Percentiles rank a stretch among this genome's conserved stretches.
These are phyloP conservation scores for Melitaea cinxia DNA, from an alignment of 1,140 invertebrate species.

Conservation along the genomic window DNA sequence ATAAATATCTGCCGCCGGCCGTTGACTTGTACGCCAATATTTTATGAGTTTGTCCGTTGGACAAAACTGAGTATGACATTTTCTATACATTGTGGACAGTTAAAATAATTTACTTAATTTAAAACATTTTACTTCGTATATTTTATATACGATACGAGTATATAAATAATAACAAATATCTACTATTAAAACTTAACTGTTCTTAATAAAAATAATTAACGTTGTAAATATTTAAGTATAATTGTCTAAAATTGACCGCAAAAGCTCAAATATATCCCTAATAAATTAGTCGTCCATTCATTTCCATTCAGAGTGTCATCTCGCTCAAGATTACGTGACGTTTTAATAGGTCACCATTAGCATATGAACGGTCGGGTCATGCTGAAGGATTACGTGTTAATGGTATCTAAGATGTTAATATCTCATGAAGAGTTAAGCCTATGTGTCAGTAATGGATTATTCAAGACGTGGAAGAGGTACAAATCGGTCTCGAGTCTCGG, in stretches of 20 bases:
- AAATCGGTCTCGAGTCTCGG: conserved; percentile 34
- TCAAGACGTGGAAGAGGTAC: conserved; percentile 51
- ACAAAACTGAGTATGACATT: background rate
- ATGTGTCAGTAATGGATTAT: conserved; percentile 61
- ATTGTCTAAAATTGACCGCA: conserved; percentile 5
- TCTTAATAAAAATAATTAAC: too few relatives aligned
- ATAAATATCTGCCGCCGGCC: conserved; percentile 44
- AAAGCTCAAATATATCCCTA: conserved; percentile 20
- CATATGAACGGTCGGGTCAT: conserved; percentile 62
- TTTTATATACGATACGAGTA: too few relatives aligned
- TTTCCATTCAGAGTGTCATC: conserved; percentile 58
- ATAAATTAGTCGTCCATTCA: conserved; percentile 54
- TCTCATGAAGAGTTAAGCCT: conserved; percentile 64
- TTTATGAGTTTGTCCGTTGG: conserved; percentile 32
- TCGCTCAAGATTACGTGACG: conserved; percentile 55
- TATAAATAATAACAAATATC: too few relatives aligned
- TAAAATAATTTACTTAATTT: background rate
- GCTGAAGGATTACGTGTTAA: conserved; percentile 67
- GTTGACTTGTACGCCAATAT: conserved; percentile 53
- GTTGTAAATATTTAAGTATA: too few relatives aligned
- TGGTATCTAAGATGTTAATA: conserved; percentile 65
- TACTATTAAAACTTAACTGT: too few relatives aligned
- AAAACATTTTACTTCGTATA: background rate
- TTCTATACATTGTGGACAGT: background rate
- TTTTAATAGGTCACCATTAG: conserved; percentile 63